phyloP scores from a whole-genome alignment of 1,140 invertebrate genomes.

The Caenorhabditis tropicalis region DNA sequence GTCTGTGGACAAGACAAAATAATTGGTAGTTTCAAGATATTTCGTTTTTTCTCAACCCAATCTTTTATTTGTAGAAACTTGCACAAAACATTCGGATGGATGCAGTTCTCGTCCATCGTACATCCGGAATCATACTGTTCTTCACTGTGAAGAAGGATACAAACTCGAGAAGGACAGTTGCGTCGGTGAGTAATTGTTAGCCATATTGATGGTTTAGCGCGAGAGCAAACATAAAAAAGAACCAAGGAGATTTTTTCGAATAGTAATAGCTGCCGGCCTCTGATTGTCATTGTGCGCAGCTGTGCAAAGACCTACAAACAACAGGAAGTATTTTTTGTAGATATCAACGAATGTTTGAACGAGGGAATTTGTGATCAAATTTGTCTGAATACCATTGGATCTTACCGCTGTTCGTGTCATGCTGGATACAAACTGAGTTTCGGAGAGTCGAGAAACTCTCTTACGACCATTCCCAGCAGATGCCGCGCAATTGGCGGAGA shows the following conservation, averaged over 20 bases:
- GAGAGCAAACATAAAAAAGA: neutral
- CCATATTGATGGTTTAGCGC: neutral
- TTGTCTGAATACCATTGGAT: conserved; percentile 82
- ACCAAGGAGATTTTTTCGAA: neutral
- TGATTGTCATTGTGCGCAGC: neutral
- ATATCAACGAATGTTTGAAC: conserved; percentile 86
- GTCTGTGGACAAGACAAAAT: conserved; percentile 32
- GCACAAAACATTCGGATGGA: conserved; percentile 8
- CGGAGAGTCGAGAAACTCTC: neutral
- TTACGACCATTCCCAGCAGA: neutral
- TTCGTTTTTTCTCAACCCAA: neutral
- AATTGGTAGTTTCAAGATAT: conserved; percentile 2
- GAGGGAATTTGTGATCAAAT: conserved; percentile 83
- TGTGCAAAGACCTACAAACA: neutral
- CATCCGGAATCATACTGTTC: conserved; percentile 42
- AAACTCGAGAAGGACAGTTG: conserved; percentile 53
- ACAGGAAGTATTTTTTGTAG: conserved; percentile 74
- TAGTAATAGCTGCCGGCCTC: neutral
- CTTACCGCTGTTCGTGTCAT: conserved; percentile 88
- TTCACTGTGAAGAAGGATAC: conserved; percentile 57
- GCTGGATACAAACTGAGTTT: conserved; percentile 80
- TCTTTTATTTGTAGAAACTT: conserved; percentile 49
- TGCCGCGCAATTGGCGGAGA: conserved; percentile 69
- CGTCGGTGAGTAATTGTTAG: conserved; percentile 56
- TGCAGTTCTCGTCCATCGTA: conserved; percentile 59